Evolutionary conservation across 2,113 vertebrate species (phyloP).

Genomic region (Cichladusa arquata): DNA sequence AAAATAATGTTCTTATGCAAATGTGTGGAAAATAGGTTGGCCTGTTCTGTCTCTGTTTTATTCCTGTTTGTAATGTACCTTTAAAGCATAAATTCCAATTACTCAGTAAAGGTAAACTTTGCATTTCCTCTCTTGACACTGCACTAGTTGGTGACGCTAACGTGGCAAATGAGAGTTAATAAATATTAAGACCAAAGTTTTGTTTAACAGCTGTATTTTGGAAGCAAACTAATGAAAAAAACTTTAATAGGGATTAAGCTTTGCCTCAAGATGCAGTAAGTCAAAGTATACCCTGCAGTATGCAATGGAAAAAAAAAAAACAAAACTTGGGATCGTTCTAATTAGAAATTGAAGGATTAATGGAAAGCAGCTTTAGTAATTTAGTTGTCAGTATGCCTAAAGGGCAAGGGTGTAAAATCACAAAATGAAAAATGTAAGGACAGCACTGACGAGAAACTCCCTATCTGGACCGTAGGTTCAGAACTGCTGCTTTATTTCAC

Average conservation of each 20-base stretch:
- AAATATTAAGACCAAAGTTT: background rate
- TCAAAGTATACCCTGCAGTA: background rate
- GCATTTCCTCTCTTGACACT: background rate
- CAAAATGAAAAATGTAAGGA: background rate
- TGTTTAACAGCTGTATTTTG: background rate
- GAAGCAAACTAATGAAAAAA: background rate
- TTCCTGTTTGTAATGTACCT: background rate
- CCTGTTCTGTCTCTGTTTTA: background rate
- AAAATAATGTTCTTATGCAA: background rate
- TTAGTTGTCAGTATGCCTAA: background rate
- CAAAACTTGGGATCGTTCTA: background rate
- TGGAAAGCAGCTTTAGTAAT: conserved; percentile 1
- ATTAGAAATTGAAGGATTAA: conserved; percentile 37
- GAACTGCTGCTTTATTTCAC: background rate
- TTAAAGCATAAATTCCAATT: background rate
- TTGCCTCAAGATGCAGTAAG: background rate
- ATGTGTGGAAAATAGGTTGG: background rate
- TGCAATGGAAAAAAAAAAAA: background rate
- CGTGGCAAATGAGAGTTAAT: background rate
- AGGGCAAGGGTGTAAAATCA: background rate
- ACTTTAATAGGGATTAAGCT: background rate
- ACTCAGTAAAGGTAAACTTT: background rate
- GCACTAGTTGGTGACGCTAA: background rate
- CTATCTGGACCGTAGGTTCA: background rate
- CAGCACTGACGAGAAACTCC: background rate